Conservation (phyloP, 1,140 invertebrate species). For the Heliconius melpomene region DNA sequence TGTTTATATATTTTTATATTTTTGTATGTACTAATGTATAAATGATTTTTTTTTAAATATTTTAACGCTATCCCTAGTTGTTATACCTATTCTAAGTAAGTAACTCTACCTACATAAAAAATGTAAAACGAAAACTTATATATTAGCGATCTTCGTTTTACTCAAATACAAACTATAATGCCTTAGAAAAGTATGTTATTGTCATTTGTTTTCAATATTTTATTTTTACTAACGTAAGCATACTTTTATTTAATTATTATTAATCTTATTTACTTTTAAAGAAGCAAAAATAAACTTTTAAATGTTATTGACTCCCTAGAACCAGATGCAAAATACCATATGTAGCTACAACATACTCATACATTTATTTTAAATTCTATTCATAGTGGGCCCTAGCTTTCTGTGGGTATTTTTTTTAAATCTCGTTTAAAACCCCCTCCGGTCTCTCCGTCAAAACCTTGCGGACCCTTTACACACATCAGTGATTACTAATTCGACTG, state of each 20-base stretch:
- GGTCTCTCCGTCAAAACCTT: conserved; percentile 47
- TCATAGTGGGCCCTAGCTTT: conserved; percentile 28
- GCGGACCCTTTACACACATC: conserved; percentile 69
- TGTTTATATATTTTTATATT: neutral
- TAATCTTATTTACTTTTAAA: too few species aligned
- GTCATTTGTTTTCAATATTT: too few species aligned
- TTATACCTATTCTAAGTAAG: too few species aligned
- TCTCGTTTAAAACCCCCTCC: conserved; percentile 54
- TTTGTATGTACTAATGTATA: neutral
- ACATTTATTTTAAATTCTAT: conserved; percentile 30
- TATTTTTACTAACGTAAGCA: too few species aligned
- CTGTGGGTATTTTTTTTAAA: conserved; percentile 50
- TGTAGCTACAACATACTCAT: neutral
- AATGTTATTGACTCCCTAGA: neutral
- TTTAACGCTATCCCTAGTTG: too few species aligned
- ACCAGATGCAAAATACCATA: conserved; percentile 2
- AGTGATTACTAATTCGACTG: conserved; percentile 60
- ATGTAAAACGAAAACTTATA: too few species aligned
- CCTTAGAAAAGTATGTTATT: too few species aligned
- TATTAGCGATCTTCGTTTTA: too few species aligned
- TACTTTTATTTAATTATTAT: too few species aligned
- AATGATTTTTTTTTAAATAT: neutral
- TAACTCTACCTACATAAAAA: too few species aligned
- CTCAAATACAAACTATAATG: too few species aligned
- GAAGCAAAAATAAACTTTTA: neutral